Evolutionary conservation across 2,888 invertebrate genomes (phyloP), one percentile per base, ranked within the genome.

Genomic region (Sicus ferrugineus): DNA sequence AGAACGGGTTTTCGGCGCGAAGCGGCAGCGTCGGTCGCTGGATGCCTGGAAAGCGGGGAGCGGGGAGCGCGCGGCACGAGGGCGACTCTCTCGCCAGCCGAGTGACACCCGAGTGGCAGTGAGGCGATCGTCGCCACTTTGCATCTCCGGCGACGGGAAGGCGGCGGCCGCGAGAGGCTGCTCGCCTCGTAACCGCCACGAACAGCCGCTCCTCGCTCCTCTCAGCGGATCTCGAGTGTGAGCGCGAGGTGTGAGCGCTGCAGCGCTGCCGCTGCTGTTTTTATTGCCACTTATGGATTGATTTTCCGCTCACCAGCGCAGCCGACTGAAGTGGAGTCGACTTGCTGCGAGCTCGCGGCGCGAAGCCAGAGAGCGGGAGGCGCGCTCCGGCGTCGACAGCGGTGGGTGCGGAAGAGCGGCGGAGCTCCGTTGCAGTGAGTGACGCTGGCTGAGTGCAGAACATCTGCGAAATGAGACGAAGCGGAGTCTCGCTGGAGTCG

Each of bases 11-110:
- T 30, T 30, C 64, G 23, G 52, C 52, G 46, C 73, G 75, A 74
- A 69, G 74, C 73, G 70, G 70, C 69, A 67, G 70, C 72, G 75
- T 75, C 75, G 34, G 34, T 34, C 11, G 34, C 42, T 42, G 14
- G 42, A 42, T n/a, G 42, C 42, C 34, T 14, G 14, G 34, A 9
- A 14, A 23, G 50, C 50, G 19, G 9, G 9, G 50, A n/a, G 23
- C n/a, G 50, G 3, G 11, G 19, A 23, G 50, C 23, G 50, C 34
- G 34, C 21, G 7, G 50, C 19, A 2, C 23, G 50, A 14, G 7
- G 21, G 11, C 16, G 21, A 21, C n/a, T 7, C 23, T 7, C 19
- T 21, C 21, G 28, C 23, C 54, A 9, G 28, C 23, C 54, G 16
- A 54, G 21, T 54, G 54, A 54, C 28, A 28, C 54, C 28, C 23